These are phyloP conservation scores for Agrochola litura DNA, from an alignment of 2,888 invertebrate species.

Conservation along the genomic window DNA sequence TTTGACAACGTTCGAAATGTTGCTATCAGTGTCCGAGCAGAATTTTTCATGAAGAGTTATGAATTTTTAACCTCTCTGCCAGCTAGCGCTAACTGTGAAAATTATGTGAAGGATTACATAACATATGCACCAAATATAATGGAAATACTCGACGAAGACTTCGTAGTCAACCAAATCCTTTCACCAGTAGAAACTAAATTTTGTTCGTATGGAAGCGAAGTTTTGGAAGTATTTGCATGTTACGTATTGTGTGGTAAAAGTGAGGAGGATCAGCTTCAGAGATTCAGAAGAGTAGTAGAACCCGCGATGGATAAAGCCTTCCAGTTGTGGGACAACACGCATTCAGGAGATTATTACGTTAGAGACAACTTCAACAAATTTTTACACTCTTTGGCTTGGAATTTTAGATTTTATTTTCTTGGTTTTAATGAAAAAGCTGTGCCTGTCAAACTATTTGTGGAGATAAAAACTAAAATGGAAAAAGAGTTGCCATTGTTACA, in stretches of 20 bases:
- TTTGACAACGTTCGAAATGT: too few species aligned
- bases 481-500: constrained; percentile 9
- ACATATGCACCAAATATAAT: constrained; percentile 57
- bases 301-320: constrained; percentile 66
- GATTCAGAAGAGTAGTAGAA: constrained; percentile 65
- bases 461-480: constrained; percentile 68
- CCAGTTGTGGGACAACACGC: too few species aligned
- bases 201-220: constrained; percentile 27
- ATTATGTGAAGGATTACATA: too few species aligned
- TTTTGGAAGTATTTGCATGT: constrained; percentile 56
- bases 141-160: constrained; percentile 35
- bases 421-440: too few species aligned
- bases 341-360: constrained; percentile 21
- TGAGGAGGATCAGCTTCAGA: constrained; percentile 66
- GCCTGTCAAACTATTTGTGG: constrained; percentile 60
- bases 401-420: constrained; percentile 17
- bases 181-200: constrained; percentile 63
- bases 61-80: constrained; percentile 70
- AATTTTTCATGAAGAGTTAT: constrained; percentile 71
- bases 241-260: constrained; percentile 68
- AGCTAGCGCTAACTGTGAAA: constrained; percentile 35
- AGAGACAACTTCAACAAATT: constrained; percentile 44
- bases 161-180: neutral
- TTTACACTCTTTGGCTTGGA: too few species aligned
- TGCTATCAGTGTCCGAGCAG: constrained; percentile 5